Evolutionary conservation across 1,140 invertebrate species (phyloP), one percentile per base, ranked within the genome.

Genomic region (Drosophila sulfurigaster): DNA sequence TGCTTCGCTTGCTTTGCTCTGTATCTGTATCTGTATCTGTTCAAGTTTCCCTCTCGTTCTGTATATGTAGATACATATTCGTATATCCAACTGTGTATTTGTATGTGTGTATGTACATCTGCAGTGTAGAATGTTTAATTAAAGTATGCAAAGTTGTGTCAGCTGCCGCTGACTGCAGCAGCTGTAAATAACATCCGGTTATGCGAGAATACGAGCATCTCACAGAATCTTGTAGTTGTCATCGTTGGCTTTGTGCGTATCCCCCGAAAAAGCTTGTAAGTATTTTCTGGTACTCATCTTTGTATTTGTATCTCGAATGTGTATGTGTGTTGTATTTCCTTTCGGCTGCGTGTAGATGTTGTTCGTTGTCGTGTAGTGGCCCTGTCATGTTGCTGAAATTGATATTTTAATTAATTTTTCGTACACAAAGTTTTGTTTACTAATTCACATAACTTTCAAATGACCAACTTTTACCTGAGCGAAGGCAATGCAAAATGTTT

Each of bases 331-430:
- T 45, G 11, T 45, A 13, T 45, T 48, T 48, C 45, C 13, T 16
- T 16, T 28, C 45, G 20, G 56, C 43, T 49, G 62, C 46, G 46
- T 49, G 43, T 51, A 28, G 68, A 35, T 64, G 16, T 13, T 69
- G 45, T 74, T 60, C 68, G 64, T 60, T 68, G 13, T 60, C 20
- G 8, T 67, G 64, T 60, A 49, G 56, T 72, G 73, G 49, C 16
- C 25, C 38, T 81, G 81, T 78, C 78, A 69, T 77, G 82, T 62
- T 67, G 67, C 65, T 74, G 78, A 81, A 85, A 85, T 73, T 85
- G 81, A 85, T 82, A 82, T 85, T 85, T 85, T 85, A 85, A 85
- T 85, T 85, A 85, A 81, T 85, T 86, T 81, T 78, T 46, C 78
- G 74, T 71, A 75, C 65, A 81, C 64, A 78, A 85, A 81, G 57